Evolutionary conservation across 1,140 invertebrate genomes (phyloP).

Genomic region (Trinorchestia longiramus): DNA sequence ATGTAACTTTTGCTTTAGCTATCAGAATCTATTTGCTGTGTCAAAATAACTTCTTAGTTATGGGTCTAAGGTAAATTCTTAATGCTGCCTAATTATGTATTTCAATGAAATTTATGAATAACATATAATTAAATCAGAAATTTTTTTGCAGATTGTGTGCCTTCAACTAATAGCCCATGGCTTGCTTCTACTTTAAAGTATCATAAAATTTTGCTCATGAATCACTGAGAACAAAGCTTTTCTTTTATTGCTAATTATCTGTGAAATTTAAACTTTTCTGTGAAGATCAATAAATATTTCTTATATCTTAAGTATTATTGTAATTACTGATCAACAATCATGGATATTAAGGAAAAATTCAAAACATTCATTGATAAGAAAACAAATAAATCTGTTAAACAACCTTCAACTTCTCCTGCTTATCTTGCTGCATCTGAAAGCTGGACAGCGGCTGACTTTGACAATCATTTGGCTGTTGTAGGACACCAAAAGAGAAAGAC

Average conservation of each 20-base stretch:
- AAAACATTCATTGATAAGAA: conserved; percentile 66
- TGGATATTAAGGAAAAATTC: conserved; percentile 67
- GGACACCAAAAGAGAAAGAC: conserved; percentile 58
- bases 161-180: no score
- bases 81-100: no score
- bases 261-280: not conserved
- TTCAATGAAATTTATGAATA: no score
- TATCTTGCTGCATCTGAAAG: conserved; percentile 50
- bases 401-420: conserved; percentile 47
- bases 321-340: conserved; percentile 53
- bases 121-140: no score
- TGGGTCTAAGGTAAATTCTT: no score
- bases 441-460: conserved; percentile 62
- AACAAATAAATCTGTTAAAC: conserved; percentile 58
- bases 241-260: not conserved
- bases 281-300: not conserved
- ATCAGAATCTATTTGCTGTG: no score
- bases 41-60: no score
- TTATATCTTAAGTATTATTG: not conserved
- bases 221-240: not conserved
- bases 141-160: no score
- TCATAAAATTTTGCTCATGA: no score
- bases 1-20: no score
- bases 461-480: conserved; percentile 61
- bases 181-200: no score